These are phyloP conservation scores for Pterobdella sp. DNA, from an alignment of 2,888 invertebrate genomes.

Conservation along the genomic window DNA sequence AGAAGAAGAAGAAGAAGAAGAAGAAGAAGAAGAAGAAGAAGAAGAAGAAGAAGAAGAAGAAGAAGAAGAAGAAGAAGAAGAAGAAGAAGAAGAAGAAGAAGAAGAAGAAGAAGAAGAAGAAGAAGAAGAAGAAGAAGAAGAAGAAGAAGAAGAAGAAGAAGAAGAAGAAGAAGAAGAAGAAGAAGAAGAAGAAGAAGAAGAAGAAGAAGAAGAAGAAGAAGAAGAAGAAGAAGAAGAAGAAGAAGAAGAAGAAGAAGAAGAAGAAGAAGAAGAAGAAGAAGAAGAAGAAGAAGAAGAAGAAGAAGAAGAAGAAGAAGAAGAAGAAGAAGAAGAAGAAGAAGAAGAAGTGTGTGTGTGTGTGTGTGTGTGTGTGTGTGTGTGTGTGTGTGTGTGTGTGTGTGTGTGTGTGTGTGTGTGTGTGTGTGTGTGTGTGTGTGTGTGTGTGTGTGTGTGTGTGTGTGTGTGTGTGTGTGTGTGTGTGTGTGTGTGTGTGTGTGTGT, in stretches of 20 bases:
- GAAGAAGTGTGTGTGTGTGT: no score
- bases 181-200: slow-evolving; percentile 18
- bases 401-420: no score
- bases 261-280: slow-evolving; percentile 5
- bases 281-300: slow-evolving; percentile 20
- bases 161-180: slow-evolving; percentile 22
- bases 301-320: slow-evolving; percentile 24
- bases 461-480: no score
- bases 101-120: slow-evolving; percentile 11
- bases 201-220: slow-evolving; percentile 25
- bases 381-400: no score
- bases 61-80: slow-evolving; percentile 22
- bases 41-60: slow-evolving; percentile 3
- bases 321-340: slow-evolving; percentile 25
- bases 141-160: slow-evolving; percentile 26
- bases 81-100: background rate
- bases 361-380: no score
- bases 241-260: slow-evolving; percentile 22
- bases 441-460: no score
- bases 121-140: slow-evolving; percentile 28
- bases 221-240: slow-evolving; percentile 30
- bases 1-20: background rate
- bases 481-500: no score
- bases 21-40: background rate
- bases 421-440: no score